Conservation (phyloP, 2,888 invertebrate species). For the Bibio marci region DNA sequence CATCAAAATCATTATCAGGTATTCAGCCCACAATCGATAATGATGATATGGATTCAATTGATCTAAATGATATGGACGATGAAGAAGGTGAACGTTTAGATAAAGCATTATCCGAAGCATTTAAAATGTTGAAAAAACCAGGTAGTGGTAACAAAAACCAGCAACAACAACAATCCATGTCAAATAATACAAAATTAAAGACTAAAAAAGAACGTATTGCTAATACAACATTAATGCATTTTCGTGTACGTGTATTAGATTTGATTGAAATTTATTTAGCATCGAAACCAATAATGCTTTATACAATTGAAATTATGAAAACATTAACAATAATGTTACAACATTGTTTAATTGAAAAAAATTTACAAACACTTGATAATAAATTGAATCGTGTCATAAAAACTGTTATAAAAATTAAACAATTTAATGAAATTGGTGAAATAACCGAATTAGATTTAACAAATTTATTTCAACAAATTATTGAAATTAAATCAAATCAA, state of each 20-base stretch:
- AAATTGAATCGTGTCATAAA: constrained; percentile 32
- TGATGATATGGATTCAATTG: constrained; percentile 47
- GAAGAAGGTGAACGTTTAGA: constrained; percentile 57
- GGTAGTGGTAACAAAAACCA: constrained; percentile 12
- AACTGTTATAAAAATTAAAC: constrained; percentile 15
- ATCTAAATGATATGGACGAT: constrained; percentile 58
- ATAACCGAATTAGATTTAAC: constrained; percentile 16
- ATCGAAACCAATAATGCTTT: constrained; percentile 46
- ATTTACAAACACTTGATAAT: constrained; percentile 46
- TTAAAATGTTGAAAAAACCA: constrained; percentile 26
- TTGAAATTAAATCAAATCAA: constrained; percentile 17
- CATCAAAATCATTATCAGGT: constrained; percentile 15
- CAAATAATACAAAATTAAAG: constrained; percentile 22
- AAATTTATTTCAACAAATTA: constrained; percentile 16
- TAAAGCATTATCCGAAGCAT: constrained; percentile 54
- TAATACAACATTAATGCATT: constrained; percentile 50
- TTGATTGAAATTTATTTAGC: constrained; percentile 50
- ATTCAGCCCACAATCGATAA: constrained; percentile 26
- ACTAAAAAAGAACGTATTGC: constrained; percentile 40
- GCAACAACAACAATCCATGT: too few species aligned
- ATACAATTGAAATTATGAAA: constrained; percentile 49
- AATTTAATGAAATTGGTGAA: constrained; percentile 12
- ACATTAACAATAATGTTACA: constrained; percentile 50
- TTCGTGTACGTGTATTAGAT: constrained; percentile 56
- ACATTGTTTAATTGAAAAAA: constrained; percentile 45